Evolutionary conservation across 1,140 invertebrate species (phyloP).

Genomic region (Ceratina japonica): DNA sequence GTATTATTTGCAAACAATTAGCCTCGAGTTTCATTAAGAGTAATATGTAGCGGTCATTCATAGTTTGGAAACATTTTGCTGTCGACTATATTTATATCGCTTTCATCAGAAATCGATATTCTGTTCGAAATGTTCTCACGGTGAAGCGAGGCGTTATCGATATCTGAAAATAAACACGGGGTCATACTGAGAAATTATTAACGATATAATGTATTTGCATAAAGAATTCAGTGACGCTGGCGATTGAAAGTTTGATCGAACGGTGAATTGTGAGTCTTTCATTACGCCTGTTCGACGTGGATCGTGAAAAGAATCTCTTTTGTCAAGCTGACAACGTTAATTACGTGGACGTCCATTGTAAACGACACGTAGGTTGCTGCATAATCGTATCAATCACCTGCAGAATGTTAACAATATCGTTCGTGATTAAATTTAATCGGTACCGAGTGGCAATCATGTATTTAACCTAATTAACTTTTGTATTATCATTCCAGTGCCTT

Average conservation of each 20-base stretch:
- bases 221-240: not conserved
- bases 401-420: slow-evolving; percentile 52
- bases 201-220: slow-evolving; percentile 23
- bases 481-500: slow-evolving; percentile 21
- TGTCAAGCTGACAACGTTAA: slow-evolving; percentile 31
- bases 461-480: slow-evolving; percentile 61
- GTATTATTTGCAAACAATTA: not conserved
- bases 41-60: not conserved
- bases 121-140: not conserved
- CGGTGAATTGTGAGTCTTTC: not conserved
- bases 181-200: not conserved
- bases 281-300: not conserved
- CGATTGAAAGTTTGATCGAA: not conserved
- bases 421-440: slow-evolving; percentile 57
- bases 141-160: not conserved
- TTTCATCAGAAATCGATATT: not conserved
- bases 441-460: slow-evolving; percentile 37
- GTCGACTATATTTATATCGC: not conserved
- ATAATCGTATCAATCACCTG: slow-evolving; percentile 61
- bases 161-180: slow-evolving; percentile 5
- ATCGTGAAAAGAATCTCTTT: not conserved
- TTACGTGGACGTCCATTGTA: slow-evolving; percentile 16
- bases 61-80: not conserved
- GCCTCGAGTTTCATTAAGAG: too few relatives aligned
- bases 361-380: slow-evolving; percentile 38